Evolutionary conservation across 2,888 invertebrate genomes (phyloP), one percentile per base, ranked within the genome.

Genomic region (Drosophila rubida): DNA sequence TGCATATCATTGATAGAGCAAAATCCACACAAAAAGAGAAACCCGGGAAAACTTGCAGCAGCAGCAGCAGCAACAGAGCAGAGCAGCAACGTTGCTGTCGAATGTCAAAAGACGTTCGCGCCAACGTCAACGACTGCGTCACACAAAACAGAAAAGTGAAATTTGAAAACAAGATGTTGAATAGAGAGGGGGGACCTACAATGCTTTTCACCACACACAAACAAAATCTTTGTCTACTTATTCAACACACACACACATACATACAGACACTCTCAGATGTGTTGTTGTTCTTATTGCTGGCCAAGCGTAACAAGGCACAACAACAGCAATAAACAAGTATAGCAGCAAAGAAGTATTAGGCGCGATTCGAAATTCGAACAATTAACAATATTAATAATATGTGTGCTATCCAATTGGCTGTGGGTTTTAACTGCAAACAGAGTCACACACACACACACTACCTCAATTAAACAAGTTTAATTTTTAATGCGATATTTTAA

Each of bases 121-220:
- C 42, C 9, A 32, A 32, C 69, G 62, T 61, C 50, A 55, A 37
- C 13, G 49, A 9, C 14, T 32, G 23, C 55, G 61, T 46, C 53
- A 44, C 32, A 69, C 32, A 32, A 32, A 54, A 45, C 49, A 61
- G 63, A 78, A 87, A 87, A 87, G 80, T 87, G 87, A 87, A 80
- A 84, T 78, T 84, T 77, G 41, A 51, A 19, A 70, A 68, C 58
- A 78, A 73, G 57, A 69, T 49, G 46, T 49, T 53, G 44, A 35
- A 67, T 37, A 50, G 35, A 13, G 50, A 13, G 22, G 32, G 32
- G 30, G n/a, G 11, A n/a, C 4, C 7, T 37, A 16, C 14, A 51
- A 39, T 51, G 25, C n/a, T 51, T 39, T 51, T 39, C 51, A 51
- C 25, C 39, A 37, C 8, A 44, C 25, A 32, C 32, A 58, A 25